phyloP scores from a whole-genome alignment of 2,888 invertebrate genomes.

The Stenolophus ochropezus region DNA sequence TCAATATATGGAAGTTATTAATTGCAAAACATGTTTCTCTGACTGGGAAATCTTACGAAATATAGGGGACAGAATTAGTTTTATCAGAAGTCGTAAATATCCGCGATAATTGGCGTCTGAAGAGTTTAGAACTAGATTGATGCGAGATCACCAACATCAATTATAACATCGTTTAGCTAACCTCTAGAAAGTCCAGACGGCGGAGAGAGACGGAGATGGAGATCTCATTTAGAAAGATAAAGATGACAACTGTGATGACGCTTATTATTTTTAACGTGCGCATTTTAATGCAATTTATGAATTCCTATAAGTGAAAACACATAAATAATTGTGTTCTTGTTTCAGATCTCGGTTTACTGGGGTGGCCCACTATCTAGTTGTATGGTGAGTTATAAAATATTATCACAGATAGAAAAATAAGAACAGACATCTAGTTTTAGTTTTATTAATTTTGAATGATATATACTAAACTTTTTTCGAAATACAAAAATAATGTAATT shows the following conservation, averaged over 20 bases:
- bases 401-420: background rate
- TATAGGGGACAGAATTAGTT: constrained; percentile 2
- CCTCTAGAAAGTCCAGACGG: constrained; percentile 44
- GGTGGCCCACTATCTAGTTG: constrained; percentile 40
- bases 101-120: background rate
- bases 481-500: too few relatives aligned
- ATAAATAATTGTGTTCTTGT: constrained; percentile 31
- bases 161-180: constrained; percentile 21
- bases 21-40: constrained; percentile 21
- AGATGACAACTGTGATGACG: background rate
- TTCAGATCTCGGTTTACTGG: constrained; percentile 40
- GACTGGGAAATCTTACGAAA: background rate
- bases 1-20: constrained; percentile 34
- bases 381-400: constrained; percentile 28
- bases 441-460: too few relatives aligned
- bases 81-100: constrained; percentile 26
- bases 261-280: constrained; percentile 29
- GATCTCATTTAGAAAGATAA: constrained; percentile 6
- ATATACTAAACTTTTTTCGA: too few relatives aligned
- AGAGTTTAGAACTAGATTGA: constrained; percentile 25
- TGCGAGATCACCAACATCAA: constrained; percentile 29
- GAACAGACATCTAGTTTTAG: background rate
- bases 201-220: background rate
- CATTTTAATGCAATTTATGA: constrained; percentile 23
- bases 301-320: constrained; percentile 50